These are phyloP conservation scores for Heliconius eleuchia DNA, from an alignment of 1,140 invertebrate species.

Conservation along the genomic window DNA sequence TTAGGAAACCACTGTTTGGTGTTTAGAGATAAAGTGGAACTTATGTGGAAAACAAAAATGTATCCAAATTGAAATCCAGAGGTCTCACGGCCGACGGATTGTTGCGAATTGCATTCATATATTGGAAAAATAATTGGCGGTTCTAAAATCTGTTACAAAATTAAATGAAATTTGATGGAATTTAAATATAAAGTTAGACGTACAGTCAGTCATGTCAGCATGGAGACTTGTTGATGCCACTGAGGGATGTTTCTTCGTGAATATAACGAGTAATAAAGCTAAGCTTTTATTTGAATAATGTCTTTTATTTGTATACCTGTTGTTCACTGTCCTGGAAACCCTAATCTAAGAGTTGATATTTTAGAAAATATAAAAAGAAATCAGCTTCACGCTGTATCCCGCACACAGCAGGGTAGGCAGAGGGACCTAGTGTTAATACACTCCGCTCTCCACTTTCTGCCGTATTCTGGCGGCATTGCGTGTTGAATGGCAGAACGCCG, in stretches of 20 bases:
- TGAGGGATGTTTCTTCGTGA: conserved; percentile 82
- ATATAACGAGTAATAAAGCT: conserved; percentile 82
- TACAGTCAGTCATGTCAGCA: conserved; percentile 57
- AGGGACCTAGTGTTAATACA: no score
- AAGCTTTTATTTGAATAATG: conserved; percentile 81
- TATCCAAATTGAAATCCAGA: conserved; percentile 60
- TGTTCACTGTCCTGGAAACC: no score
- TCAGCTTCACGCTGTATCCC: no score
- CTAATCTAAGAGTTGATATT: no score
- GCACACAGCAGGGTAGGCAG: no score
- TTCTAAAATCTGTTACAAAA: conserved; percentile 70
- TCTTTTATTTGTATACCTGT: conserved; percentile 64
- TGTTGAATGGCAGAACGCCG: no score
- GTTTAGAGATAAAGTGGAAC: conserved; percentile 73
- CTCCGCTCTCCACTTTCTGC: no score
- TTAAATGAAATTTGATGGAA: conserved; percentile 67
- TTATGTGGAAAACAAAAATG: conserved; percentile 61
- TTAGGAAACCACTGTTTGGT: conserved; percentile 79
- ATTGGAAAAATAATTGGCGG: conserved; percentile 66
- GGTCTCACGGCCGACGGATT: conserved; percentile 38
- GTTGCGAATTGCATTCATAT: conserved; percentile 57
- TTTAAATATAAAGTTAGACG: conserved; percentile 60
- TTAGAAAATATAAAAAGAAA: no score
- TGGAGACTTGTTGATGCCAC: conserved; percentile 77
- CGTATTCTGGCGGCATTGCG: no score